A percentile compares a stretch with the other conserved stretches of the same genome.
phyloP scores from a whole-genome alignment of 1,140 invertebrate species.

The Heliothis subflexa region DNA sequence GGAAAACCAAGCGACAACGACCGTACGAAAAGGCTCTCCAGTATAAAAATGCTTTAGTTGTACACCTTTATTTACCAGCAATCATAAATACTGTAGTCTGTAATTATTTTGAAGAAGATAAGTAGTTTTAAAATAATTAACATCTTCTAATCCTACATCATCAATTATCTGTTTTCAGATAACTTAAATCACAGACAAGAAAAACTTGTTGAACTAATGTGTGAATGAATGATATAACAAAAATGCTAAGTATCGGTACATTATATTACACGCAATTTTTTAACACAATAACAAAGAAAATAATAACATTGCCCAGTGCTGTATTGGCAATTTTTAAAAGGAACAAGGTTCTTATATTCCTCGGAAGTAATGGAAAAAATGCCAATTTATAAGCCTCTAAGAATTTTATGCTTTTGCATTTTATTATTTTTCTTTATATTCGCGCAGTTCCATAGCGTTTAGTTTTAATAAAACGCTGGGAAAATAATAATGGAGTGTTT shows the following conservation, averaged over 20 bases:
- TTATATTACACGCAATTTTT: neutral
- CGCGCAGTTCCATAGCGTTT: constrained; percentile 41
- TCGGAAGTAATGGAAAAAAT: constrained; percentile 42
- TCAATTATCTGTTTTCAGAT: too few species aligned
- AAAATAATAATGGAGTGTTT: constrained; percentile 36
- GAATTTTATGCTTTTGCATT: constrained; percentile 39
- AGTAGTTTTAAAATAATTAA: too few species aligned
- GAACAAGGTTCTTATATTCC: constrained; percentile 27
- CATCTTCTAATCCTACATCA: too few species aligned
- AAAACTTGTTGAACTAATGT: too few species aligned
- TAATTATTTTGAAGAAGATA: too few species aligned
- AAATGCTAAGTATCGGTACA: neutral
- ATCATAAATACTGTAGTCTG: too few species aligned
- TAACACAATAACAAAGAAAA: constrained; percentile 21
- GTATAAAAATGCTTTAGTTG: too few species aligned
- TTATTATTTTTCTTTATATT: constrained; percentile 38
- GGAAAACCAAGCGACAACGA: too few species aligned
- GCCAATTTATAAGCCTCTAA: constrained; percentile 44
- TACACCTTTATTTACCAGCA: too few species aligned
- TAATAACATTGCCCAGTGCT: neutral
- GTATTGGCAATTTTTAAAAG: constrained; percentile 22
- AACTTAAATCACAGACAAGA: too few species aligned
- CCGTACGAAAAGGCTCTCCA: too few species aligned
- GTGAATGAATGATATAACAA: too few species aligned
- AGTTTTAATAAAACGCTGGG: constrained; percentile 42